phyloP scores from a whole-genome alignment of 1,140 invertebrate species.

The Ostrea denselamellosa region DNA sequence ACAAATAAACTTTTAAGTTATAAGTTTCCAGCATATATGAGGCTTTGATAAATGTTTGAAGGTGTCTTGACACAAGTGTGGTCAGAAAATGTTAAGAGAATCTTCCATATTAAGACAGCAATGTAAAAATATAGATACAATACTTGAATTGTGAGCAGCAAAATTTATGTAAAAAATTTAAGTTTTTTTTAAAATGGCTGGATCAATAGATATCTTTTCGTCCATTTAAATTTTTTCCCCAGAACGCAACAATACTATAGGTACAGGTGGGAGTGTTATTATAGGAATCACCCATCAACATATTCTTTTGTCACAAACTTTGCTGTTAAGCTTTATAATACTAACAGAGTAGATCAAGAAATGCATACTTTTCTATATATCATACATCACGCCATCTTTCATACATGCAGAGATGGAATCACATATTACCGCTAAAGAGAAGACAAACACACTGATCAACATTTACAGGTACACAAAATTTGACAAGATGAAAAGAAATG shows the following conservation, averaged over 20 bases:
- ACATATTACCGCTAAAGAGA: neutral
- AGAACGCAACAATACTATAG: neutral
- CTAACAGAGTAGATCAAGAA: neutral
- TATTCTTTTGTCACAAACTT: neutral
- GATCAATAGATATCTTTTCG: neutral
- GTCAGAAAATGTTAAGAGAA: too few relatives aligned
- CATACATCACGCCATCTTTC: constrained; percentile 3
- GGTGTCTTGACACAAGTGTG: too few relatives aligned
- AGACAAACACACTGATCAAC: constrained; percentile 17
- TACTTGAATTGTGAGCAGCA: too few relatives aligned
- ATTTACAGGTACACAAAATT: neutral
- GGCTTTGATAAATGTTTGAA: too few relatives aligned
- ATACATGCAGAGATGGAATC: neutral
- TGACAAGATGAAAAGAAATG: neutral
- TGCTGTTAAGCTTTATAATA: neutral
- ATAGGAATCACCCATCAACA: neutral
- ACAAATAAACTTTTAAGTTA: too few relatives aligned
- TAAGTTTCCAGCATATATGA: too few relatives aligned
- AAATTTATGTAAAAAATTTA: too few relatives aligned
- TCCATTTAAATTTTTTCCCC: too few relatives aligned
- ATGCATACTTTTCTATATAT: neutral
- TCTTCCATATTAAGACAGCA: too few relatives aligned
- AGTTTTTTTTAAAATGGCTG: too few relatives aligned
- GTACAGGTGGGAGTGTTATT: neutral
- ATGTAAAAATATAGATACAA: too few relatives aligned